Base-by-base conservation (phyloP, 2,797 vertebrate genomes). In the Artibeus jamaicensis region DNA sequence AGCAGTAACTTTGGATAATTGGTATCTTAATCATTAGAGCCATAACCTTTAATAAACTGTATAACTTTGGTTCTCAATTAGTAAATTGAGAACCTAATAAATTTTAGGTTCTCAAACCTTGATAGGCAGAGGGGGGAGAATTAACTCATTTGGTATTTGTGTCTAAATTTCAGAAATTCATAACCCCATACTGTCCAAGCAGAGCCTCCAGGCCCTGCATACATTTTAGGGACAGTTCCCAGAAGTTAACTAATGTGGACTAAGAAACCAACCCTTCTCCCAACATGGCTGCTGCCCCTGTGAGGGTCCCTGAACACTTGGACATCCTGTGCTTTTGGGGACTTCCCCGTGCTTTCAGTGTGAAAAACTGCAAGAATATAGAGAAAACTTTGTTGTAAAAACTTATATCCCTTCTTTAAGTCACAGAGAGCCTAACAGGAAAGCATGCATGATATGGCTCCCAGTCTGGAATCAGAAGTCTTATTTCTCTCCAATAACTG, bases 391-490 rank as follows among this genome's bases (percentile, higher is more conserved):
- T 46, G 5, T 86, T 57, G 6, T 15, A 3, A 24, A 55, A 78
- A 24, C 6, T 0, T 15, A 3, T 32, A 24, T 32, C 3, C 44
- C 39, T 86, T 46, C 50, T 86, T 89, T 76, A 10, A 14, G 29
- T 92, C 67, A 74, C 32, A 37, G 26, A 18, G 6, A 22, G 57
- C n/a, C 59, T 44, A 21, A 29, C 12, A 81, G 42, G 15, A 46
- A 26, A 42, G 0, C 34, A 26, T 44, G 50, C 24, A 19, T 12
- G 14, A 37, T 34, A 6, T 3, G 1, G 9, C 5, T 48, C 1
- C 22, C 16, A 15, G 46, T 82, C n/a, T 2, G 14, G 48, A 34
- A 8, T 16, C 6, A 26, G 50, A 16, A 50, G 39, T 21, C 48
- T 29, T 29, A 29, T 77, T 82, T 65, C 19, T 18, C 32, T 26